Evolutionary conservation across 2,113 vertebrate species (phyloP).

Genomic region (Psophia crepitans): DNA sequence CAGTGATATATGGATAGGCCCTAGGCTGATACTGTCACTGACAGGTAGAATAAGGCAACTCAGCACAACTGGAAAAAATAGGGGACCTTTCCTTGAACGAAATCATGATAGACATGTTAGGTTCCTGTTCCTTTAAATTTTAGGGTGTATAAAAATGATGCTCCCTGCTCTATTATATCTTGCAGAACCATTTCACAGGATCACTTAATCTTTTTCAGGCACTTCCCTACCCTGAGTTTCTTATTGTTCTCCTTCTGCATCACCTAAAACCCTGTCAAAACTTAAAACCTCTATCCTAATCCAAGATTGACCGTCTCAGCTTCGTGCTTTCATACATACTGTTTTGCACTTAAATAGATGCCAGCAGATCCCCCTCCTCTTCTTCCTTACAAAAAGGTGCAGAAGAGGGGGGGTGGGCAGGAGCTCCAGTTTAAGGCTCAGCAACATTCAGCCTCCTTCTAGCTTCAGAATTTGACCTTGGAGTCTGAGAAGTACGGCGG

Average conservation of each 20-base stretch:
- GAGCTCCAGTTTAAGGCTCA: not conserved
- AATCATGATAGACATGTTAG: not conserved
- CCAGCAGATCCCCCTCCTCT: not conserved
- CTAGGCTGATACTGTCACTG: not conserved
- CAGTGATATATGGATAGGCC: not conserved
- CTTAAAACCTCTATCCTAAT: constrained; percentile 32
- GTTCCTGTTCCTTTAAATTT: not conserved
- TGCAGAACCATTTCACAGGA: constrained; percentile 20
- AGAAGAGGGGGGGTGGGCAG: not conserved
- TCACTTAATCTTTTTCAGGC: constrained; percentile 11
- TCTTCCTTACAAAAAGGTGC: not conserved
- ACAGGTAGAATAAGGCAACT: not conserved
- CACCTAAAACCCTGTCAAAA: constrained; percentile 31
- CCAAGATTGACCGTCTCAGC: not conserved
- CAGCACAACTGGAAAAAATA: not conserved
- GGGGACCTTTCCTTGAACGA: not conserved
- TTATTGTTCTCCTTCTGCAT: constrained; percentile 8
- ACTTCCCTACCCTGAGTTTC: not conserved
- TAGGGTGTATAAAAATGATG: not conserved
- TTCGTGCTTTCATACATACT: not conserved
- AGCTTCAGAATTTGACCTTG: constrained; percentile 11
- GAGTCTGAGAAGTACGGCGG: not conserved
- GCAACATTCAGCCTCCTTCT: not conserved
- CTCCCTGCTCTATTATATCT: not conserved
- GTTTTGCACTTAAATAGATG: constrained; percentile 6